A percentile compares a stretch with the other conserved stretches of the same genome.
These are phyloP conservation scores for Zygogramma bicolorata DNA, from an alignment of 2,888 invertebrate genomes.

Conservation along the genomic window DNA sequence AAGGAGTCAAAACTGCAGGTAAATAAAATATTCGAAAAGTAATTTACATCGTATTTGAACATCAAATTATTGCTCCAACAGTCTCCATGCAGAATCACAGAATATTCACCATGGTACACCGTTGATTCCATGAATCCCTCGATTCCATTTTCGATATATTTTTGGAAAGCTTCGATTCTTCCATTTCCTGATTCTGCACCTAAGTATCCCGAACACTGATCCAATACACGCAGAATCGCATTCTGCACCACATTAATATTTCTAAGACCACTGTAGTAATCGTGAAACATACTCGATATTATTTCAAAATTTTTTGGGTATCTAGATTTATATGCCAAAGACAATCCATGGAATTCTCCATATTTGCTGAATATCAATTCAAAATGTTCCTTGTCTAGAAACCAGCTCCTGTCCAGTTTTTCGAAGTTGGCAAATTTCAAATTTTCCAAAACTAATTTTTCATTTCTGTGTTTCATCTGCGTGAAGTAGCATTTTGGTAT, in stretches of 20 bases:
- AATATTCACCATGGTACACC: conserved; percentile 1
- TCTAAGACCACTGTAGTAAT: not conserved
- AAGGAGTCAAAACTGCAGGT: too few species aligned
- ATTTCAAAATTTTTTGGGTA: conserved; percentile 25
- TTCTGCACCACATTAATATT: not conserved
- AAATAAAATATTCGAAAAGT: too few species aligned
- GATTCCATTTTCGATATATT: conserved; percentile 8
- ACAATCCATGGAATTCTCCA: conserved; percentile 47
- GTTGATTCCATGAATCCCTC: not conserved
- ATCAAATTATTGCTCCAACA: conserved; percentile 53
- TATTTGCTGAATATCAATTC: conserved; percentile 41
- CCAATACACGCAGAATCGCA: not conserved
- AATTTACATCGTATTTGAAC: conserved; percentile 54
- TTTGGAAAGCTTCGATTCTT: not conserved
- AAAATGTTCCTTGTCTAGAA: conserved; percentile 45
- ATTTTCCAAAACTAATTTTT: conserved; percentile 42
- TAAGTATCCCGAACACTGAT: not conserved
- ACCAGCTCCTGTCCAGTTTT: conserved; percentile 18
- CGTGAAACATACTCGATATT: not conserved
- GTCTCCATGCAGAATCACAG: conserved; percentile 53
- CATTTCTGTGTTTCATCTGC: conserved; percentile 1
- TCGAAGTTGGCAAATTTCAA: conserved; percentile 30
- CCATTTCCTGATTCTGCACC: not conserved
- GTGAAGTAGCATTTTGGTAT: conserved; percentile 23
- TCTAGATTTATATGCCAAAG: conserved; percentile 42